phyloP scores from a whole-genome alignment of 2,888 invertebrate genomes.

The Incurvaria masculella region DNA sequence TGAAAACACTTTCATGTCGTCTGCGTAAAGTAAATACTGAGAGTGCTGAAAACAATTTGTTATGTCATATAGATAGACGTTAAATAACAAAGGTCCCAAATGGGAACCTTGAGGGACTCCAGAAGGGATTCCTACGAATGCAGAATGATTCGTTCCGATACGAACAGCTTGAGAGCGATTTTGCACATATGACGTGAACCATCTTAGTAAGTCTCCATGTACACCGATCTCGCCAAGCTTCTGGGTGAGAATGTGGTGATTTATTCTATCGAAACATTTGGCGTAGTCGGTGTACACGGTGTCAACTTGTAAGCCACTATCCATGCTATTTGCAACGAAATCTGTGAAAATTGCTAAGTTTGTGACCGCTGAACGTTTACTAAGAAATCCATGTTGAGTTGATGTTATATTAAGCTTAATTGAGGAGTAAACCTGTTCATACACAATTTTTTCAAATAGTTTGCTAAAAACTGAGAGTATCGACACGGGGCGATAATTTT shows the following conservation, averaged over 20 bases:
- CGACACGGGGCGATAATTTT: slow-evolving; percentile 8
- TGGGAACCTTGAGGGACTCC: slow-evolving; percentile 4
- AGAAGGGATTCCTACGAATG: neutral
- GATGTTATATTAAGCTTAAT: neutral
- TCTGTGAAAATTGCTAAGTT: slow-evolving; percentile 1
- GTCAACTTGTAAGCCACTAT: slow-evolving; percentile 1
- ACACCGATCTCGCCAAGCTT: neutral
- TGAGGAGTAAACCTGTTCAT: neutral
- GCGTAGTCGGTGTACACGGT: slow-evolving; percentile 3
- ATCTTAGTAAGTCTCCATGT: slow-evolving; percentile 1
- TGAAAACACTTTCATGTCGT: slow-evolving; percentile 1
- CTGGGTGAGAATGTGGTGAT: neutral
- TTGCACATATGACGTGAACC: slow-evolving; percentile 1
- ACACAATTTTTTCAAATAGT: slow-evolving; percentile 3
- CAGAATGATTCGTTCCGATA: neutral
- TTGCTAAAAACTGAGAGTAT: slow-evolving; percentile 6
- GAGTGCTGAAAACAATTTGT: neutral
- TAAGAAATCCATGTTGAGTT: slow-evolving; percentile 5
- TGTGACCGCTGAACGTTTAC: slow-evolving; percentile 3
- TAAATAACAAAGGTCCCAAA: slow-evolving; percentile 1
- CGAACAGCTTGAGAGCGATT: neutral
- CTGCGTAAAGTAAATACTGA: slow-evolving; percentile 2
- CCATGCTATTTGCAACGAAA: neutral
- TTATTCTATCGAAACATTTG: slow-evolving; percentile 1
- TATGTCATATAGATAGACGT: slow-evolving; percentile 1